These are phyloP conservation scores for Clostera curtula DNA, from an alignment of 2,888 invertebrate genomes.

Conservation along the genomic window DNA sequence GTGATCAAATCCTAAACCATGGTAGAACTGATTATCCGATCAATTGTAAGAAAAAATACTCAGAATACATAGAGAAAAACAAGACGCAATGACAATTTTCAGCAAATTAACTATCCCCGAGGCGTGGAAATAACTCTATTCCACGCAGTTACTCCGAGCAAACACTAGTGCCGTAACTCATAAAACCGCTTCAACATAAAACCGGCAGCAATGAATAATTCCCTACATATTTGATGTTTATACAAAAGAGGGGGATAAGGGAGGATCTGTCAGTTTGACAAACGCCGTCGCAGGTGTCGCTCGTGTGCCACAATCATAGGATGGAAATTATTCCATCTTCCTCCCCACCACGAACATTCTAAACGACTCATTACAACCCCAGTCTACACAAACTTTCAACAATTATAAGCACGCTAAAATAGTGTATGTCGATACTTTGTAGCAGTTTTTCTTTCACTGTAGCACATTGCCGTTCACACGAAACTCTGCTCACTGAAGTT, in stretches of 20 bases:
- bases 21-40: too few species aligned
- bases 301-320: slow-evolving; percentile 35
- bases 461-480: slow-evolving; percentile 12
- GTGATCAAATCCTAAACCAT: too few species aligned
- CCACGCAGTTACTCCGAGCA: not conserved
- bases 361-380: slow-evolving; percentile 26
- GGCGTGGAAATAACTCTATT: not conserved
- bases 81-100: not conserved
- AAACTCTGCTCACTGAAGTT: slow-evolving; percentile 14
- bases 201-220: slow-evolving; percentile 34
- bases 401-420: not conserved
- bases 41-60: too few species aligned
- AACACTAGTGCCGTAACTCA: too few species aligned
- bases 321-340: slow-evolving; percentile 33
- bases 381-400: slow-evolving; percentile 9
- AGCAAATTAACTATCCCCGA: not conserved
- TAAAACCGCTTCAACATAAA: slow-evolving; percentile 28
- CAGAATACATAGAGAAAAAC: not conserved
- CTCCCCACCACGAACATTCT: slow-evolving; percentile 16
- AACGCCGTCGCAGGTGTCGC: slow-evolving; percentile 37
- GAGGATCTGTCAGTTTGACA: slow-evolving; percentile 35
- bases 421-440: not conserved
- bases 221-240: slow-evolving; percentile 39
- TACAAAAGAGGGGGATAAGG: slow-evolving; percentile 31
- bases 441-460: slow-evolving; percentile 10